Conservation (phyloP, 2,888 invertebrate genomes). For the Oligia latruncula region DNA sequence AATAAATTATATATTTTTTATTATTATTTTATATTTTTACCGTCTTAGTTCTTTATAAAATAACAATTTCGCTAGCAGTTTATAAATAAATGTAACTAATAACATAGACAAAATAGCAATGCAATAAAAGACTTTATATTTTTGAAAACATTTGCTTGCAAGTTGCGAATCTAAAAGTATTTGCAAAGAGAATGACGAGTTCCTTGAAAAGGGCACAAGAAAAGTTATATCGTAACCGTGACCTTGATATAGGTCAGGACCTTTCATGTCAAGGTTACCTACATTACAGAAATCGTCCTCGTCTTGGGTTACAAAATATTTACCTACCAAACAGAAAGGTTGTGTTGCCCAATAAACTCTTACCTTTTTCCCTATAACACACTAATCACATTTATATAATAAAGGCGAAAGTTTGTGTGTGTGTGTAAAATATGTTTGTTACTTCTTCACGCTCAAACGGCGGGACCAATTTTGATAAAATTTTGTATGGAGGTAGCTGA, state of each 20-base stretch:
- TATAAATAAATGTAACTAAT: not conserved
- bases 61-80: constrained; percentile 2
- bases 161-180: not conserved
- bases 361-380: too few relatives aligned
- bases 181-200: not conserved
- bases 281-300: not conserved
- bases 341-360: too few relatives aligned
- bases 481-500: too few relatives aligned
- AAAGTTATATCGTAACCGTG: not conserved
- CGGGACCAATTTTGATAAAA: too few relatives aligned
- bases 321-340: not conserved
- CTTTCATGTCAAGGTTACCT: not conserved
- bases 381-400: not conserved
- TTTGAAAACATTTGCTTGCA: not conserved
- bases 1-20: too few relatives aligned
- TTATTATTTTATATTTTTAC: too few relatives aligned
- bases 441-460: too few relatives aligned
- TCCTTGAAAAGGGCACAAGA: not conserved
- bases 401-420: too few relatives aligned
- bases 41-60: not conserved
- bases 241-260: not conserved
- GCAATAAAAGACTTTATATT: not conserved
- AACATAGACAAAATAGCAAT: not conserved
- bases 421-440: too few relatives aligned
- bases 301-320: not conserved